phyloP scores from a whole-genome alignment of 2,113 vertebrate species.

The Cynopterus brachyotis region DNA sequence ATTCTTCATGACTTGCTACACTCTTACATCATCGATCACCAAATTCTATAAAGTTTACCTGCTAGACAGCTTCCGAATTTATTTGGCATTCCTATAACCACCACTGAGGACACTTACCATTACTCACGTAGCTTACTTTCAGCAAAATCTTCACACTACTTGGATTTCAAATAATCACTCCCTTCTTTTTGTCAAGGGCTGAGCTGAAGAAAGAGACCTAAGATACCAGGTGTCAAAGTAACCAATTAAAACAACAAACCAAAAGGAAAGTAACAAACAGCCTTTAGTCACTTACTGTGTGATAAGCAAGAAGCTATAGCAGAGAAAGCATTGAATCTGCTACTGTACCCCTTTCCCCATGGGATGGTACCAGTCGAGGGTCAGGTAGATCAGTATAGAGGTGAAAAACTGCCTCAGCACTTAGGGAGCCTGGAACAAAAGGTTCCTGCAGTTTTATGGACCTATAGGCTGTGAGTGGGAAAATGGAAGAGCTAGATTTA shows the following conservation, averaged over 20 bases:
- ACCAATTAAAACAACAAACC: not conserved
- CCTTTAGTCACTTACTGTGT: not conserved
- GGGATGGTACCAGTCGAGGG: not conserved
- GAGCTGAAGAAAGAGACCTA: not conserved
- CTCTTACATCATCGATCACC: not conserved
- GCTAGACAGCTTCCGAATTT: not conserved
- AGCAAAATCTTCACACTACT: not conserved
- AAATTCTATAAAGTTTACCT: not conserved
- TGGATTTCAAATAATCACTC: not conserved
- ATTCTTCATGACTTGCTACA: not conserved
- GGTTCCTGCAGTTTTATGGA: not conserved
- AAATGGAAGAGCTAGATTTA: fast-evolving
- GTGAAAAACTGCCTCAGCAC: not conserved
- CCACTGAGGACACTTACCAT: not conserved
- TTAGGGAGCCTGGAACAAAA: not conserved
- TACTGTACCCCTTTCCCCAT: not conserved
- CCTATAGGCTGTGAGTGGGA: not conserved
- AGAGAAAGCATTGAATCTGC: not conserved
- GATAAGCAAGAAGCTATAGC: not conserved
- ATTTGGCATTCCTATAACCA: not conserved
- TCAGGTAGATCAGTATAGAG: not conserved
- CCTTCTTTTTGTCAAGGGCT: not conserved
- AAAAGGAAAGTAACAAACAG: not conserved
- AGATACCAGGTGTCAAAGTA: not conserved
- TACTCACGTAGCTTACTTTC: not conserved